phyloP scores from a whole-genome alignment of 53 echinoderm and acorn worm genomes.

The Actinopyga echinites region DNA sequence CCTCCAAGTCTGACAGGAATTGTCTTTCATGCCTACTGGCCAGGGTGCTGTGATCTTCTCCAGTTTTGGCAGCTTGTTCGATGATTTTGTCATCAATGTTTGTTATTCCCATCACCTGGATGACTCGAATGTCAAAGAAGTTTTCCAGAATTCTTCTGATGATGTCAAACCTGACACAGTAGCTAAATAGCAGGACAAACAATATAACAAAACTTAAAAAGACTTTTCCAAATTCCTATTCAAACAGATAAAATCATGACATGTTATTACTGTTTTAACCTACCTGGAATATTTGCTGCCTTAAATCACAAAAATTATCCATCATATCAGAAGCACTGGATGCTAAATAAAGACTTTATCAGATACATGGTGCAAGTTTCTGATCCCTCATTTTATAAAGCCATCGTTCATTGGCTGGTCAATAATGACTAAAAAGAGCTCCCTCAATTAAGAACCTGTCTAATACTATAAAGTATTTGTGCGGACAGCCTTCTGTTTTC shows the following conservation, averaged over 20 bases:
- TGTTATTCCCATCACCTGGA: conserved; percentile 96
- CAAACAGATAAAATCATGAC: too few relatives aligned
- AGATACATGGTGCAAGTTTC: too few relatives aligned
- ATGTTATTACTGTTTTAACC: too few relatives aligned
- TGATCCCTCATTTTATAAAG: too few relatives aligned
- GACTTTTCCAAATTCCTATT: background rate
- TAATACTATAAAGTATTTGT: too few relatives aligned
- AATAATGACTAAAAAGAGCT: too few relatives aligned
- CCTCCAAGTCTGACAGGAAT: conserved; percentile 76
- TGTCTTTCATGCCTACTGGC: conserved; percentile 72
- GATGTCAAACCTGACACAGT: conserved; percentile 91
- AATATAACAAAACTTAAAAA: background rate
- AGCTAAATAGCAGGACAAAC: conserved; percentile 44
- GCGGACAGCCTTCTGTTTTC: too few relatives aligned
- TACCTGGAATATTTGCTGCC: background rate
- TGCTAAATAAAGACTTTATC: too few relatives aligned
- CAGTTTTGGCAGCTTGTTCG: conserved; percentile 59
- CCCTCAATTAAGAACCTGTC: too few relatives aligned
- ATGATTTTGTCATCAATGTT: conserved; percentile 99
- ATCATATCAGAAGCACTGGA: too few relatives aligned
- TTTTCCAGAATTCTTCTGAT: conserved; percentile 79
- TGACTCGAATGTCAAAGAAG: conserved; percentile 76
- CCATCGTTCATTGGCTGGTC: too few relatives aligned
- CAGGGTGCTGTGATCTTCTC: conserved; percentile 61
- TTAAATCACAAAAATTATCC: background rate